phyloP scores from a whole-genome alignment of 2,888 invertebrate genomes.

The Melieria omissa region DNA sequence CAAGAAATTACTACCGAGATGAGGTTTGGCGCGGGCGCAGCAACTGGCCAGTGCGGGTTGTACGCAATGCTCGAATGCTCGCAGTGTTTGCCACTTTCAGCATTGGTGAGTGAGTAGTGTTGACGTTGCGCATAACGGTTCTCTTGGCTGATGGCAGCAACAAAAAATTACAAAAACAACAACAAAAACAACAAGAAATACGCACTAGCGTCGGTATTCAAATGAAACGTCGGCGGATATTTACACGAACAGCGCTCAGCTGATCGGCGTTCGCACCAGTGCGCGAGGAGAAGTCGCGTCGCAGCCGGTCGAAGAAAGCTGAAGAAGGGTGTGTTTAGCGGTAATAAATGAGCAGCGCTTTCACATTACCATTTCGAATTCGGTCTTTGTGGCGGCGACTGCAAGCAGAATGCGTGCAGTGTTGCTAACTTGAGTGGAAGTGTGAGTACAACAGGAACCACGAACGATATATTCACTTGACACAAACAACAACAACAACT shows the following conservation, averaged over 20 bases:
- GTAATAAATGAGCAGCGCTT: conserved; percentile 48
- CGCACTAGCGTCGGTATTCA: conserved; percentile 52
- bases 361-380: conserved; percentile 52
- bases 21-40: background rate
- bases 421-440: too few relatives aligned
- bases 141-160: background rate
- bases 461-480: too few relatives aligned
- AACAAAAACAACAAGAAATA: background rate
- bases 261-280: background rate
- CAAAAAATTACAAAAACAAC: conserved; percentile 3
- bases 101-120: background rate
- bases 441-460: too few relatives aligned
- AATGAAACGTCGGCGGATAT: conserved; percentile 51
- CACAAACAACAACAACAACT: too few relatives aligned
- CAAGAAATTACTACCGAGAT: background rate
- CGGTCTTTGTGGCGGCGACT: too few relatives aligned
- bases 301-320: background rate
- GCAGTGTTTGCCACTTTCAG: too few relatives aligned
- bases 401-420: too few relatives aligned
- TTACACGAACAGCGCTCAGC: conserved; percentile 32
- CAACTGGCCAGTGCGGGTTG: background rate
- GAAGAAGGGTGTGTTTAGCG: background rate
- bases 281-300: background rate
- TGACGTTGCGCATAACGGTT: conserved; percentile 21
- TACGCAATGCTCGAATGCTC: background rate